These are phyloP conservation scores for Rhegmatorhina hoffmannsi DNA, from an alignment of 2,113 vertebrate species.

Conservation along the genomic window DNA sequence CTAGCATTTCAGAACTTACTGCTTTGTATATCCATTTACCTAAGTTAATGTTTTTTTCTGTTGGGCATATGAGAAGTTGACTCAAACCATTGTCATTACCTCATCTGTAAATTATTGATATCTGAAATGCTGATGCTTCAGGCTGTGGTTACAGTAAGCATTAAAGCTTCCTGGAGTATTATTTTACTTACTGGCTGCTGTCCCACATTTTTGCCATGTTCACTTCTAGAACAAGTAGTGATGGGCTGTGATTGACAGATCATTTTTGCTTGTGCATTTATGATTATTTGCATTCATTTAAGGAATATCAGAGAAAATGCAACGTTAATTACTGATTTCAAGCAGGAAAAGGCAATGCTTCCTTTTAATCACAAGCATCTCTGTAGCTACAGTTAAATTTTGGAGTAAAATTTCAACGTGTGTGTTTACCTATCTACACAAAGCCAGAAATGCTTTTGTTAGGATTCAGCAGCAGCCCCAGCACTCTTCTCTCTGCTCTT, in stretches of 20 bases:
- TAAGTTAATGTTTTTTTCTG: background rate
- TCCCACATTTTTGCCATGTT: constrained; percentile 4
- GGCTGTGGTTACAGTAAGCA: constrained; percentile 50
- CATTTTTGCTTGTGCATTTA: background rate
- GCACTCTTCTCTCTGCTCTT: background rate
- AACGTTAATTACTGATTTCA: constrained; percentile 9
- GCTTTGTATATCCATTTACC: background rate
- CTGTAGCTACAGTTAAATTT: background rate
- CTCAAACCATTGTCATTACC: background rate
- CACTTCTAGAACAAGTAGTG: background rate
- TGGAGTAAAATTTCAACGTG: background rate
- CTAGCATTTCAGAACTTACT: background rate
- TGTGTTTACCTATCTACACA: background rate
- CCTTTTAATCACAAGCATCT: background rate
- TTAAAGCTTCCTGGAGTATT: constrained; percentile 45
- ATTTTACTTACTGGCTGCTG: constrained; percentile 18
- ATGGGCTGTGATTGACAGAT: background rate
- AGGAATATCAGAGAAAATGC: background rate
- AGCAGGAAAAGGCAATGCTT: background rate
- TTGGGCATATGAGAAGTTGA: background rate
- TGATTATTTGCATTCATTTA: background rate
- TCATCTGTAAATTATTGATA: constrained; percentile 58
- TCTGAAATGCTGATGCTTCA: constrained; percentile 29
- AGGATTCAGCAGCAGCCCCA: background rate
- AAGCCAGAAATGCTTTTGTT: background rate